These are phyloP conservation scores for Bolborhynchus lineola DNA, from an alignment of 2,113 vertebrate species.

Conservation along the genomic window DNA sequence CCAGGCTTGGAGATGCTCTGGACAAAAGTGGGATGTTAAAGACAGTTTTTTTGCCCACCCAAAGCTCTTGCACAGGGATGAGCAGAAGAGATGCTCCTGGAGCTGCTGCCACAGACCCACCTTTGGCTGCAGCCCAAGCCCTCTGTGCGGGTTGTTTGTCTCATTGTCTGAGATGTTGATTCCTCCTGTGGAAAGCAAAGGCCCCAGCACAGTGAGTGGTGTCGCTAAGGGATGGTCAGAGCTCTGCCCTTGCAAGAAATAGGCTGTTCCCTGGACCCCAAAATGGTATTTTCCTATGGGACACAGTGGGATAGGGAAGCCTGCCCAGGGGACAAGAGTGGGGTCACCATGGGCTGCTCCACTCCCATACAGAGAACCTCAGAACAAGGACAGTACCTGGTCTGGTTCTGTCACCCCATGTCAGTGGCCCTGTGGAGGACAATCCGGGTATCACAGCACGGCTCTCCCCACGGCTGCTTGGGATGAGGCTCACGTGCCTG, in stretches of 20 bases:
- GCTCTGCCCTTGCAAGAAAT: not conserved
- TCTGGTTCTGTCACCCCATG: fast-evolving
- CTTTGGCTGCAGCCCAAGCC: not conserved
- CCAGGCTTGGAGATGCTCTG: not conserved
- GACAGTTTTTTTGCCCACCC: not conserved
- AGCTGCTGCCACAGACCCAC: not conserved
- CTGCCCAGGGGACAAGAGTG: not conserved
- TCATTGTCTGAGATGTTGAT: not conserved
- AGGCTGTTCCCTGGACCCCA: not conserved
- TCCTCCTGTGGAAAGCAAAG: not conserved
- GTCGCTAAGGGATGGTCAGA: not conserved
- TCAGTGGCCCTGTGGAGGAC: not conserved
- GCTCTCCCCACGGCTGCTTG: not conserved
- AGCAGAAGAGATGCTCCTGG: not conserved
- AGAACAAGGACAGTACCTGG: not conserved
- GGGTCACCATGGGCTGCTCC: fast-evolving
- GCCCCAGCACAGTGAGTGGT: fast-evolving
- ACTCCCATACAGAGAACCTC: fast-evolving
- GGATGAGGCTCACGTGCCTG: not conserved
- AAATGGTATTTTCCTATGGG: not conserved
- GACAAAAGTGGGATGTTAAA: fast-evolving
- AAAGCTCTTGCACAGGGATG: not conserved
- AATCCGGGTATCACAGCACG: not conserved
- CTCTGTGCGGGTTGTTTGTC: not conserved
- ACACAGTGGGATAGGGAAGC: fast-evolving